Evolutionary conservation across 1,140 invertebrate genomes (phyloP).

Genomic region (Orius insidiosus): DNA sequence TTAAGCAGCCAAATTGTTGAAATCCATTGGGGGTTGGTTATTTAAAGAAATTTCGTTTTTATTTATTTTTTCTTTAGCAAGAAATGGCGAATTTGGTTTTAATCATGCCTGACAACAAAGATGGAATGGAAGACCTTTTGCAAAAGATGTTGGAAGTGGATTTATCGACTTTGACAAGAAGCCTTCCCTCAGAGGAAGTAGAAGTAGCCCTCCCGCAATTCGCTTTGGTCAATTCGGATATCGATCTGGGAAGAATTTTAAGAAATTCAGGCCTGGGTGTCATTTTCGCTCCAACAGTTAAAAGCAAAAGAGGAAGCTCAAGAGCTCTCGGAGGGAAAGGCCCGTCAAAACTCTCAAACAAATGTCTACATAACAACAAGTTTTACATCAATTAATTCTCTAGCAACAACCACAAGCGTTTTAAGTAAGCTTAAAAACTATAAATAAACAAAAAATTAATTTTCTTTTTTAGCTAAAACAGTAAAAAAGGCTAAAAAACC

Average conservation of each 20-base stretch:
- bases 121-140: slow-evolving; percentile 19
- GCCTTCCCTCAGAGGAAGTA: slow-evolving; percentile 18
- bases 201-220: slow-evolving; percentile 24
- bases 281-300: slow-evolving; percentile 13
- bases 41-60: not conserved
- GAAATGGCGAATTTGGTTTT: slow-evolving; percentile 21
- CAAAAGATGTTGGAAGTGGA: slow-evolving; percentile 19
- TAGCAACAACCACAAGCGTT: slow-evolving; percentile 20
- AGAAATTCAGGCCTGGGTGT: slow-evolving; percentile 18
- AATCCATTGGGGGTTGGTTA: slow-evolving; percentile 20
- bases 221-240: slow-evolving; percentile 20
- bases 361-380: slow-evolving; percentile 24
- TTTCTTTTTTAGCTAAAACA: not conserved
- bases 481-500: not conserved
- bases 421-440: slow-evolving; percentile 16
- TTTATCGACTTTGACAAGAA: slow-evolving; percentile 17
- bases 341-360: slow-evolving; percentile 21
- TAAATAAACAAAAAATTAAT: not conserved
- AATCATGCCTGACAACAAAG: slow-evolving; percentile 21
- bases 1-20: slow-evolving; percentile 21
- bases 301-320: not conserved
- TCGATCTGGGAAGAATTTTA: slow-evolving; percentile 22
- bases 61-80: slow-evolving; percentile 5
- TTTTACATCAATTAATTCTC: slow-evolving; percentile 23
- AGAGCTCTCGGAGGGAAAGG: not conserved